Evolutionary conservation across 2,113 vertebrate genomes (phyloP).

Genomic region (Panthera uncia): DNA sequence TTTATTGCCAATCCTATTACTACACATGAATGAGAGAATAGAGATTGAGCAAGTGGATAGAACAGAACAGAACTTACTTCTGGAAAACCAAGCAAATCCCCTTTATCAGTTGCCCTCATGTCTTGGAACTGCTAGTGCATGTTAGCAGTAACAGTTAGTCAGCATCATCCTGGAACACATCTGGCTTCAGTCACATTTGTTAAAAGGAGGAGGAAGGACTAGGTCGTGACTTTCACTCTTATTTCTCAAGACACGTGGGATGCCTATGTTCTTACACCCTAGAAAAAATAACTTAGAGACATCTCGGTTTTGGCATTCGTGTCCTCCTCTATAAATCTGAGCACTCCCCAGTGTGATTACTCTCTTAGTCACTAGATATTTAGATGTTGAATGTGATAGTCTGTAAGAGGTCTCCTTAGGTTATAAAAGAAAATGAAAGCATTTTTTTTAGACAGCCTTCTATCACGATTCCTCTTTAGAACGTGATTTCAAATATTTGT

Average conservation of each 20-base stretch:
- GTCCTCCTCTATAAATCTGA: not conserved
- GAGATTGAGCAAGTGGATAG: slow-evolving; percentile 38
- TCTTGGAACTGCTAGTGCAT: not conserved
- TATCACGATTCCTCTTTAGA: not conserved
- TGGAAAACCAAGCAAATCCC: slow-evolving; percentile 42
- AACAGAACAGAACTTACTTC: slow-evolving; percentile 27
- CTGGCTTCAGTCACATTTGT: slow-evolving; percentile 41
- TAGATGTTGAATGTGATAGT: not conserved
- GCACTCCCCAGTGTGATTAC: not conserved
- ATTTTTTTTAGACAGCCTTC: not conserved
- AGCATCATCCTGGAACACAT: not conserved
- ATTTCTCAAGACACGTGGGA: not conserved
- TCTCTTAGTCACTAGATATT: slow-evolving; percentile 16
- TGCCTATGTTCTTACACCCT: not conserved
- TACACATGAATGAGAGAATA: not conserved
- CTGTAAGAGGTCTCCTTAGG: not conserved
- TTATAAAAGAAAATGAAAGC: slow-evolving; percentile 26
- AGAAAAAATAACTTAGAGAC: not conserved
- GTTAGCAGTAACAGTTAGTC: slow-evolving; percentile 48
- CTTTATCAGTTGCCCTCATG: not conserved
- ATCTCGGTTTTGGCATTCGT: not conserved
- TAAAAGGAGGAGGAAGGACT: not conserved
- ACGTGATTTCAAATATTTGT: not conserved
- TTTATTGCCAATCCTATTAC: not conserved
- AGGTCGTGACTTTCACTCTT: slow-evolving; percentile 36